Base-by-base conservation (phyloP, 2,113 vertebrate species). In the Chloebia gouldiae region DNA sequence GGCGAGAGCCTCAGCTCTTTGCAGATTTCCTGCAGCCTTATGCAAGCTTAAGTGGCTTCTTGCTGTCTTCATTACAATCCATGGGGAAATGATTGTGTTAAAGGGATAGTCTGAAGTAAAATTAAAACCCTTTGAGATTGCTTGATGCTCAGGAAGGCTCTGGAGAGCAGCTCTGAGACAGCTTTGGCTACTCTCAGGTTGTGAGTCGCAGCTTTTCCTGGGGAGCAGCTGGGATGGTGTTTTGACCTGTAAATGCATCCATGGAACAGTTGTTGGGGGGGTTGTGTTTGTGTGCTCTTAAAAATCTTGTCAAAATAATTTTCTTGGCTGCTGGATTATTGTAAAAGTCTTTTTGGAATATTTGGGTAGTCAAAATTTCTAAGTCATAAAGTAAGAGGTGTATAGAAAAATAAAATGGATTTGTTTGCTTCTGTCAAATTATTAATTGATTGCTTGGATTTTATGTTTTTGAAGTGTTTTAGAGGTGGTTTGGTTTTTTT, bases 41-140 rank as follows among this genome's bases (percentile, higher is more conserved):
- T 2, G 20, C 31, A 21, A 78, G 40, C 13, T 11, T 7, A 14
- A 50, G 53, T 12, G 50, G 40, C 49, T 54, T 76, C 53, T 66
- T 39, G 8, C 25, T 3, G 18, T 2, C 15, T 76, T 22, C 0
- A 2, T 37, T 81, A 10, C 12, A 27, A 35, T 42, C 57, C 10
- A 0, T 9, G 13, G n/a, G 37, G 37, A 22, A 75, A 66, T 5
- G 2, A 15, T 27, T 0, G 0, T 24, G 4, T 37, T 50, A 10
- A 78, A 66, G 30, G n/a, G 31, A 3, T 11, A 18, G 31, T 30
- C 53, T 70, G 25, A 54, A 56, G 27, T 19, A 42, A 59, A 73
- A 47, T 24, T 6, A 21, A 70, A 35, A 23, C 13, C 11, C 19
- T 61, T 42, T 39, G 71, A 25, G 37, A 10, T 19, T 11, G 16